These are phyloP conservation scores for Oxyruncus cristatus DNA, from an alignment of 2,113 vertebrate species.

Conservation along the genomic window DNA sequence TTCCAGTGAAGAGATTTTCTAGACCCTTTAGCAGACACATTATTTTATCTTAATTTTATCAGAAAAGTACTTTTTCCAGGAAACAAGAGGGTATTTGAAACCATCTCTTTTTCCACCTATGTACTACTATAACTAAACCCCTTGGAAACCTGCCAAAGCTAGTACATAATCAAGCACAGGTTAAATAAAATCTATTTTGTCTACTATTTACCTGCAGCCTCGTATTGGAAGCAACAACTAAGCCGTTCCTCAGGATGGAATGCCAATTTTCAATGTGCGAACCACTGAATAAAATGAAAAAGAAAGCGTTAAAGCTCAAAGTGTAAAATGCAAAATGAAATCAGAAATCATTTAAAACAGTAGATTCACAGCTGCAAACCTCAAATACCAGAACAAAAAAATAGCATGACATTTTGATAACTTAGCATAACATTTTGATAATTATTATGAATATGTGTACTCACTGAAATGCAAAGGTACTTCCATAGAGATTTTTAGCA, in stretches of 20 bases:
- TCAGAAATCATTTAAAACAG: not conserved
- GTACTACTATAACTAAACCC: not conserved
- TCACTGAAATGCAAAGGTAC: conserved; percentile 93
- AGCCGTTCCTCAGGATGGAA: conserved; percentile 89
- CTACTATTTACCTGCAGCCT: conserved; percentile 81
- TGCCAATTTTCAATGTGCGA: conserved; percentile 94
- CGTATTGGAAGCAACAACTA: conserved; percentile 90
- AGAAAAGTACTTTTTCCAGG: not conserved
- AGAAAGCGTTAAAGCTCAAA: not conserved
- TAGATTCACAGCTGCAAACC: not conserved
- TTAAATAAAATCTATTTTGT: not conserved
- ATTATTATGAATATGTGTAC: conserved; percentile 48
- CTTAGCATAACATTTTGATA: not conserved
- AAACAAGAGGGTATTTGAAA: not conserved
- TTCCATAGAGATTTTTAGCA: conserved; percentile 90
- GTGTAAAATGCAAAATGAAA: not conserved
- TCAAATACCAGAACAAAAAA: not conserved
- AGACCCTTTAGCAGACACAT: not conserved
- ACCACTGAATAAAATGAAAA: conserved; percentile 72
- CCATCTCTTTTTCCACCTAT: not conserved
- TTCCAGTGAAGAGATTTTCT: not conserved
- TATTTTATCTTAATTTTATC: not conserved
- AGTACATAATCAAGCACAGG: not conserved
- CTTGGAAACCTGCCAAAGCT: not conserved
- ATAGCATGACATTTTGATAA: not conserved